These are phyloP conservation scores for Orchesella flavescens DNA, from an alignment of 2,888 invertebrate genomes.

Conservation along the genomic window DNA sequence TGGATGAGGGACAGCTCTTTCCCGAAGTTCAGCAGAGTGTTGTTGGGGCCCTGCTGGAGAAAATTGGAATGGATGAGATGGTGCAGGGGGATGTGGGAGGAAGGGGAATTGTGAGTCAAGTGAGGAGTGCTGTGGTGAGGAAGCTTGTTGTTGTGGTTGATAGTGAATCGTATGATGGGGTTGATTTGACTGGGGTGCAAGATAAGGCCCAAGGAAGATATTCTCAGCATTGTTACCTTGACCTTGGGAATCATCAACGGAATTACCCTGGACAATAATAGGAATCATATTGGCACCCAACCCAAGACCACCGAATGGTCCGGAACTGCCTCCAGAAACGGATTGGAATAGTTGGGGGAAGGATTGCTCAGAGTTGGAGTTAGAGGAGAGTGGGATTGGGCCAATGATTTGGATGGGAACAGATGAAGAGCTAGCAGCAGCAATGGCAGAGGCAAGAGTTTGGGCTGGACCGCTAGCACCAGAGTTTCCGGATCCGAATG, in stretches of 20 bases:
- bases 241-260: conserved; percentile 39
- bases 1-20: conserved; percentile 70
- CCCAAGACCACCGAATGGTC: conserved; percentile 41
- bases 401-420: conserved; percentile 75
- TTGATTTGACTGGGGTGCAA: conserved; percentile 33
- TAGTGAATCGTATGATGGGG: conserved; percentile 40
- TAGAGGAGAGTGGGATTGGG: conserved; percentile 68
- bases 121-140: conserved; percentile 44
- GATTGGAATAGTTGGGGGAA: conserved; percentile 49
- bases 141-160: conserved; percentile 49
- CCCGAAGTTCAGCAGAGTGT: conserved; percentile 67
- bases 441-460: conserved; percentile 75
- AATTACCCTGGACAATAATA: conserved; percentile 48
- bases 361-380: conserved; percentile 39
- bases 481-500: conserved; percentile 42
- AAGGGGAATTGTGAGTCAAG: conserved; percentile 58
- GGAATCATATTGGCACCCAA: conserved; percentile 55
- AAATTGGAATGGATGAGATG: conserved; percentile 61
- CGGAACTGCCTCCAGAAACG: conserved; percentile 29
- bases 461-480: conserved; percentile 72
- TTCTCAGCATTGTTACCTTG: conserved; percentile 56
- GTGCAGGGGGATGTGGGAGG: conserved; percentile 35
- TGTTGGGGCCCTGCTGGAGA: conserved; percentile 55
- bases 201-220: conserved; percentile 52
- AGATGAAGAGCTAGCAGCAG: conserved; percentile 73